Percentiles rank a stretch among this genome's conserved stretches.
These are phyloP conservation scores for Chesias legatella DNA, from an alignment of 2,888 invertebrate species.

Conservation along the genomic window DNA sequence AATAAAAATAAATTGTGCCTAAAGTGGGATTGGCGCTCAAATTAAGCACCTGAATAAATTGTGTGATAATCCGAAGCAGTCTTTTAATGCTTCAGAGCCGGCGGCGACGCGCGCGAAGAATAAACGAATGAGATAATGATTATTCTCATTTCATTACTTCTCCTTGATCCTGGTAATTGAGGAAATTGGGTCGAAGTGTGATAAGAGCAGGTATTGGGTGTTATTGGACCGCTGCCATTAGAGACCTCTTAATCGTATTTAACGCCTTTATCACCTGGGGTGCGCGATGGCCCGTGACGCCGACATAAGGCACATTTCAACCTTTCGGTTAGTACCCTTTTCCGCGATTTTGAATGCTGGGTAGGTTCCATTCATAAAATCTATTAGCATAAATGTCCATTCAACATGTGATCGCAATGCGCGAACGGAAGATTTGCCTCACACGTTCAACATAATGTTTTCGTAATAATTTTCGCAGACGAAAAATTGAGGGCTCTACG, in stretches of 20 bases:
- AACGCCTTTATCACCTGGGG: slow-evolving; percentile 74
- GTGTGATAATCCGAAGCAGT: slow-evolving; percentile 76
- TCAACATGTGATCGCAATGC: slow-evolving; percentile 34
- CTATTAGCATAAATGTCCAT: slow-evolving; percentile 39
- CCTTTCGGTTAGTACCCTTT: slow-evolving; percentile 37
- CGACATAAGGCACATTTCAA: slow-evolving; percentile 43
- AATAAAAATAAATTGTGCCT: slow-evolving; percentile 76
- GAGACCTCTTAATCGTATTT: slow-evolving; percentile 72
- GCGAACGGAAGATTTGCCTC: slow-evolving; percentile 21
- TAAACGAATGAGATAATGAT: slow-evolving; percentile 76
- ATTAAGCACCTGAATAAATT: slow-evolving; percentile 81
- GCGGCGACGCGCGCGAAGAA: slow-evolving; percentile 59
- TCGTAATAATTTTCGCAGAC: slow-evolving; percentile 32
- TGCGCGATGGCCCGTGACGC: slow-evolving; percentile 61
- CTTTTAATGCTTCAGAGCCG: slow-evolving; percentile 71
- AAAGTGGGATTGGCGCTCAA: slow-evolving; percentile 74
- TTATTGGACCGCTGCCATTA: slow-evolving; percentile 63
- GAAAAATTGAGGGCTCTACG: slow-evolving; percentile 36
- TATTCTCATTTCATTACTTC: slow-evolving; percentile 77
- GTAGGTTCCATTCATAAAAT: slow-evolving; percentile 32
- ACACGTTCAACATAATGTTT: slow-evolving; percentile 25
- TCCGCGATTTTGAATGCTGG: slow-evolving; percentile 30
- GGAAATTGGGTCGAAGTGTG: slow-evolving; percentile 74
- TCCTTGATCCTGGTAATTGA: slow-evolving; percentile 76
- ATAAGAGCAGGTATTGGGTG: slow-evolving; percentile 63